A percentile compares a stretch with the other conserved stretches of the same genome.
Evolutionary conservation across 1,140 invertebrate genomes (phyloP).

Genomic region (Ridgeia piscesae): DNA sequence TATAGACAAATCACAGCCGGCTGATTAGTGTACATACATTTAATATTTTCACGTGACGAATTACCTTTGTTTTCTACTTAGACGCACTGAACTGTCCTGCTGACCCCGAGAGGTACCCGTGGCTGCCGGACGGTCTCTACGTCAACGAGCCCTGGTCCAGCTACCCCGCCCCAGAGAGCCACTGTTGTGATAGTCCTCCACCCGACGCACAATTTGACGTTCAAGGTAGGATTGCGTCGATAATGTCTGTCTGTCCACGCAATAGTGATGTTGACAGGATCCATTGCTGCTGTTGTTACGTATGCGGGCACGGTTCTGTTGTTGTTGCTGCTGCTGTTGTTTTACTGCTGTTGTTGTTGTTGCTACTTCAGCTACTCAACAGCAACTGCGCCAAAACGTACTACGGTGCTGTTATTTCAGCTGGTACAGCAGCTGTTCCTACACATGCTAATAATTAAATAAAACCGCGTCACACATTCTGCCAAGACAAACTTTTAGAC

Average conservation of each 20-base stretch:
- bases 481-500: no score
- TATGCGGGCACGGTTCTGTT: no score
- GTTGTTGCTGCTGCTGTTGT: no score
- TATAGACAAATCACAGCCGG: not conserved
- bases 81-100: not conserved
- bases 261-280: no score
- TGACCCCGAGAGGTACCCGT: not conserved
- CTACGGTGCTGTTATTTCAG: no score
- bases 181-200: not conserved
- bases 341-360: no score
- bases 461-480: no score
- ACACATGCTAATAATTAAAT: no score
- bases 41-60: not conserved
- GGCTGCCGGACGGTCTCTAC: not conserved
- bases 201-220: not conserved
- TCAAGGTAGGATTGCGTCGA: not conserved
- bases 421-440: no score
- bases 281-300: no score
- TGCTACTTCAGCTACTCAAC: no score
- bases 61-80: not conserved
- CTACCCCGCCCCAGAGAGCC: not conserved
- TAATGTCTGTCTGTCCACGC: not conserved
- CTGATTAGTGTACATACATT: not conserved
- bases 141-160: not conserved
- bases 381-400: no score